Evolutionary conservation across 2,113 vertebrate species (phyloP), one percentile per base, ranked within the genome.

Genomic region (Athene noctua): DNA sequence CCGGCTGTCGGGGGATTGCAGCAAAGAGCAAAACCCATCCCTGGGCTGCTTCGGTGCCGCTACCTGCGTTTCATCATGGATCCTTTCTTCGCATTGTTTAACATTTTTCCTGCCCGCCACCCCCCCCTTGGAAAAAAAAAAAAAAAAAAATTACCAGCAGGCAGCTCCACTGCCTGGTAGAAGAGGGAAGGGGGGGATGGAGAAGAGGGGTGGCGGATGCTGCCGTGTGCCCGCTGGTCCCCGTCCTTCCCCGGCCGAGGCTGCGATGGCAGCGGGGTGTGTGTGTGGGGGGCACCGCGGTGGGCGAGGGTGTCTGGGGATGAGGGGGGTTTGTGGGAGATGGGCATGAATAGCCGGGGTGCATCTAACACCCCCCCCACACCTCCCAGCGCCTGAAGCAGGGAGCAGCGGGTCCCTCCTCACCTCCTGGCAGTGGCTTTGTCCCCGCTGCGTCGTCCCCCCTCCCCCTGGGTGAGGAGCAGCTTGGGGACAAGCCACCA

Each of bases 1-100:
- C 85, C 17, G 40, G 22, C 5, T 6, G 34, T 62, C 8, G n/a
- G 74, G 90, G 47, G 73, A 80, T 5, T 96, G 94, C 96, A 95
- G 93, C 94, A 67, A 59, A 20, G 4, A n/a, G 26, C 0, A 11
- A 62, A 62, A 49, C 34, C 55, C 62, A 67, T 51, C 81, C 68
- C 80, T 0, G 62, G 46, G 88, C 81, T 38, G 70, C 73, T 74
- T 36, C 26, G 2, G 58, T 11, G 10, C 40, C 47, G 27, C 89
- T 83, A 93, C 96, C 96, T 92, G 84, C 40, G 1, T 18, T 58
- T n/a, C 95, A 92, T 94, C 95, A 97, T 84, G 94, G 95, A 97
- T 55, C 94, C 93, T 71, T 84, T 30, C 83, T 21, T 80, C 4
- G 59, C 93, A 92, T 96, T 95, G 96, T 96, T 84, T 19, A 11